A percentile compares a stretch with the other conserved stretches of the same genome.
Evolutionary conservation across 2,888 invertebrate species (phyloP).

Genomic region (Ophion ellenae): DNA sequence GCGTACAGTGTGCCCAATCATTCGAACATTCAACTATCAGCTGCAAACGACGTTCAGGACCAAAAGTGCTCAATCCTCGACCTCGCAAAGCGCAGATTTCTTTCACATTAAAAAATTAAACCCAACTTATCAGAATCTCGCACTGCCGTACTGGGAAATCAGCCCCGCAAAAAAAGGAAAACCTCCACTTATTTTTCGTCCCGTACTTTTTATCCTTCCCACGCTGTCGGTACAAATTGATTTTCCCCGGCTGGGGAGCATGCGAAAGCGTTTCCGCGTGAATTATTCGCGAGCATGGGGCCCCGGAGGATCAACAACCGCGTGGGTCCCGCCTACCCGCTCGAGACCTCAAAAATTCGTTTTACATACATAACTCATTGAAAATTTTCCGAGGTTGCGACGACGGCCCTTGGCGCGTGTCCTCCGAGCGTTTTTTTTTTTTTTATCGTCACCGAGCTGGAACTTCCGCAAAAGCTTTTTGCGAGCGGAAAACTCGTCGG

Average conservation of each 20-base stretch:
- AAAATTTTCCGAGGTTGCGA: not conserved
- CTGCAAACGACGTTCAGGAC: no score
- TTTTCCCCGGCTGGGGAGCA: not conserved
- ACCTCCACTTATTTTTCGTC: not conserved
- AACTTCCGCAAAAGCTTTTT: not conserved
- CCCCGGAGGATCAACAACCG: not conserved
- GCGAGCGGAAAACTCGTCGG: not conserved
- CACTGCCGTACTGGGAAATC: not conserved
- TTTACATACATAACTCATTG: conserved; percentile 9
- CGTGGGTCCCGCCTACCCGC: not conserved
- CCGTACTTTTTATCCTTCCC: not conserved
- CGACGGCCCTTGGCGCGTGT: not conserved
- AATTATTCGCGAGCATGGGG: not conserved
- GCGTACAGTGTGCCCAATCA: no score
- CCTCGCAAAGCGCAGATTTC: not conserved
- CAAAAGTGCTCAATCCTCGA: not conserved
- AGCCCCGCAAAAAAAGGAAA: not conserved
- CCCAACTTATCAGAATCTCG: not conserved
- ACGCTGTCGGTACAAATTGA: not conserved
- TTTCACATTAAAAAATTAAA: not conserved
- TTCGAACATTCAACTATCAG: no score
- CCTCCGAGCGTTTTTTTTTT: not conserved
- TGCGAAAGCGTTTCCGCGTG: not conserved
- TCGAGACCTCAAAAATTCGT: not conserved
- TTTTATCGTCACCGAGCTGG: not conserved